These are phyloP conservation scores for Agelaius tricolor DNA, from an alignment of 2,113 vertebrate genomes.

Conservation along the genomic window DNA sequence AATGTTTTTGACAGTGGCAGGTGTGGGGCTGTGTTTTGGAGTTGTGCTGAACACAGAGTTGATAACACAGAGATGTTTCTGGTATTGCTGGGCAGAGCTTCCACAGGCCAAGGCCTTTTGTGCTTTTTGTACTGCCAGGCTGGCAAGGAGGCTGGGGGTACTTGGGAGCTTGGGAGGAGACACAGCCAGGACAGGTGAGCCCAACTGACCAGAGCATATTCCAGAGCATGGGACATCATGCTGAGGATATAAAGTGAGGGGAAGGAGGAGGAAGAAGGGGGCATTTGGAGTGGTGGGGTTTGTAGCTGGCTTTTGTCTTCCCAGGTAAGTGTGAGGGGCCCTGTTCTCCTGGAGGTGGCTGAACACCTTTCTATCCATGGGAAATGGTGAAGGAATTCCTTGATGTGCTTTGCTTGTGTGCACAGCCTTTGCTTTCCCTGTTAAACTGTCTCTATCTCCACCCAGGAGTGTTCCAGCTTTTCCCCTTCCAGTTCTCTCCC, in stretches of 20 bases:
- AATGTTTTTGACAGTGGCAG: neutral
- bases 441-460: neutral
- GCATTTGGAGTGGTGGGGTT: neutral
- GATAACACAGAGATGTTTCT: neutral
- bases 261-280: neutral
- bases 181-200: too few relatives aligned
- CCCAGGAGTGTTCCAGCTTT: rapidly evolving
- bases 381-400: neutral
- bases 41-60: neutral
- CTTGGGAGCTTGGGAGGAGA: too few relatives aligned
- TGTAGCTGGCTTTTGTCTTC: neutral
- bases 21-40: neutral
- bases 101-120: neutral
- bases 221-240: neutral
- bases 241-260: neutral
- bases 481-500: too few relatives aligned
- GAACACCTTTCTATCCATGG: neutral
- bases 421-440: neutral
- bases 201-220: neutral
- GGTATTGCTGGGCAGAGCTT: neutral
- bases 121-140: too few relatives aligned
- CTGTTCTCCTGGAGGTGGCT: neutral
- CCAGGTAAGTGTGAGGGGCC: neutral
- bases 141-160: too few relatives aligned
- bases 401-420: neutral